Evolutionary conservation across 2,888 invertebrate genomes (phyloP).

Genomic region (Mesoligia furuncula): DNA sequence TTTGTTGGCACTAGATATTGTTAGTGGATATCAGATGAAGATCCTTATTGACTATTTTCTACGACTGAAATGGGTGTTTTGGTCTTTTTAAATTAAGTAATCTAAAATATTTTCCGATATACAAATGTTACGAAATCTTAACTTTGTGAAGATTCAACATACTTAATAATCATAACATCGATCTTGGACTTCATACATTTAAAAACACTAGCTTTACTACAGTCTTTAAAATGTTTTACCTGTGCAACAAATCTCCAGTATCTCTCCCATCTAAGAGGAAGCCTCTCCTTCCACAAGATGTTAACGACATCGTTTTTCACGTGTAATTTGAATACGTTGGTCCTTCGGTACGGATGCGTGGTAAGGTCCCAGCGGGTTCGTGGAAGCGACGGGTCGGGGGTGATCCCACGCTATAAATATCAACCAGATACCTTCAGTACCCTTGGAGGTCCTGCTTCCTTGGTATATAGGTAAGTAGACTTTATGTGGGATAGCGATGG

Average conservation of each 20-base stretch:
- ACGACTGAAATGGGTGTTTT: not conserved
- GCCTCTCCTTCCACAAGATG: conserved; percentile 18
- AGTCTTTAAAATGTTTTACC: not conserved
- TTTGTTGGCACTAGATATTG: conserved; percentile 27
- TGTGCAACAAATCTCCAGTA: conserved; percentile 34
- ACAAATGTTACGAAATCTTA: not conserved
- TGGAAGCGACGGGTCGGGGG: conserved; percentile 59
- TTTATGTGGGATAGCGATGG: not conserved
- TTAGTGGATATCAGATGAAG: conserved; percentile 16
- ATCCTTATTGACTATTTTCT: not conserved
- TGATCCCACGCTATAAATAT: conserved; percentile 69
- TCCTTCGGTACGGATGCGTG: conserved; percentile 53
- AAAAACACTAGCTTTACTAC: not conserved
- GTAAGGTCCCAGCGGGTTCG: conserved; percentile 67
- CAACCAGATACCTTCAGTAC: conserved; percentile 40
- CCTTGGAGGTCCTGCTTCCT: conserved; percentile 31
- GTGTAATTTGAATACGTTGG: conserved; percentile 59
- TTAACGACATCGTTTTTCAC: conserved; percentile 60
- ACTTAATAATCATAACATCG: not conserved
- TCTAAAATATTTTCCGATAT: not conserved
- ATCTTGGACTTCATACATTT: not conserved
- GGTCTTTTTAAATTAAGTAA: too few relatives aligned
- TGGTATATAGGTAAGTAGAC: conserved; percentile 8
- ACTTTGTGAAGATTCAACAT: not conserved
- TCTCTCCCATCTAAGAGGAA: conserved; percentile 45